These are phyloP conservation scores for Oncorhynchus kisutch DNA, from an alignment of 2,113 vertebrate species.

Conservation along the genomic window DNA sequence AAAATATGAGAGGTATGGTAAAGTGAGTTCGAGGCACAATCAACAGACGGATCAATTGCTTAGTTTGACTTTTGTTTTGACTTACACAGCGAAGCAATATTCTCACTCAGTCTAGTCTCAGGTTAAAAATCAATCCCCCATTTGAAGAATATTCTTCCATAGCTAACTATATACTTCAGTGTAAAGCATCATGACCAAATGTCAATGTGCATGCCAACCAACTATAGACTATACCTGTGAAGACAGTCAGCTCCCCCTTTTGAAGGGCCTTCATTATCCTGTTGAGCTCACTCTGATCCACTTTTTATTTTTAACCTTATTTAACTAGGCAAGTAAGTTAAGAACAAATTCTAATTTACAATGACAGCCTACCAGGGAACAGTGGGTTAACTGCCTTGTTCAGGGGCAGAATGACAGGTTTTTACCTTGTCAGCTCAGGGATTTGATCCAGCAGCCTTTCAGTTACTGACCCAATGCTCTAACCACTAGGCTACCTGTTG, in stretches of 20 bases:
- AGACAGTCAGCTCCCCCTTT: conserved; percentile 90
- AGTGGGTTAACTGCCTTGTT: too few relatives aligned
- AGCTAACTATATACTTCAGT: neutral
- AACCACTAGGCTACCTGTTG: conserved; percentile 38
- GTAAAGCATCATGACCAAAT: neutral
- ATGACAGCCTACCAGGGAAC: too few relatives aligned
- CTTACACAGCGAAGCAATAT: neutral
- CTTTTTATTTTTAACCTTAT: conserved; percentile 16
- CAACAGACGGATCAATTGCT: neutral
- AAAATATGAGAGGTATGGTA: neutral
- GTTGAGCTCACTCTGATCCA: conserved; percentile 88
- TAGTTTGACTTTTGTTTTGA: neutral
- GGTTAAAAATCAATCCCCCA: too few relatives aligned
- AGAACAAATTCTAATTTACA: too few relatives aligned
- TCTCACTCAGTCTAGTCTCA: neutral
- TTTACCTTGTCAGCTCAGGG: too few relatives aligned
- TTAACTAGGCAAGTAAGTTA: too few relatives aligned
- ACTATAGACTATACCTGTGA: conserved; percentile 81
- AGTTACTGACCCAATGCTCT: too few relatives aligned
- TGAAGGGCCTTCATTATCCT: conserved; percentile 93
- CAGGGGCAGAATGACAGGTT: too few relatives aligned
- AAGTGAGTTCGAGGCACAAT: neutral
- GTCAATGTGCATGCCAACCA: neutral
- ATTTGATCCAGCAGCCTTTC: too few relatives aligned
- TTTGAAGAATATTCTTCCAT: too few relatives aligned